Base-by-base conservation (phyloP, 2,888 invertebrate species). In the Tillus elongatus region DNA sequence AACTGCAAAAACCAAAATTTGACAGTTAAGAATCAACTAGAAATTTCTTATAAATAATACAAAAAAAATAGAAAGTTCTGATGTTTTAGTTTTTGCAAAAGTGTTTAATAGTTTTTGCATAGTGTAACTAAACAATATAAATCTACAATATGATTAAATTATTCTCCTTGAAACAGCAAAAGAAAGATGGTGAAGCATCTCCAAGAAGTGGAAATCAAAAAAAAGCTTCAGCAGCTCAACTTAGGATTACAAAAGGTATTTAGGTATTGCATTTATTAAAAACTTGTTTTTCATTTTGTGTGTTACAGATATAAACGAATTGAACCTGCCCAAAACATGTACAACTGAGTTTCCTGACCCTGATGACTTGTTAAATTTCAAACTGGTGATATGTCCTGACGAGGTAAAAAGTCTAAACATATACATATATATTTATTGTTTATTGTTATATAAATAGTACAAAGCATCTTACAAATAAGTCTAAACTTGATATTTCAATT, bases 91-190 rank as follows among this genome's bases (percentile, higher is more conserved):
- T n/a, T n/a, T n/a, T n/a, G n/a, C n/a, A n/a, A n/a, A n/a, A n/a
- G n/a, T n/a, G n/a, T n/a, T n/a, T n/a, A n/a, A n/a, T n/a, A n/a
- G n/a, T n/a, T n/a, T n/a, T n/a, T n/a, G n/a, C n/a, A n/a, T n/a
- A n/a, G n/a, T n/a, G n/a, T 19, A 19, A 19, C n/a, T 19, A 19
- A 19, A 6, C 6, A n/a, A 8, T n/a, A 8, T 19, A n/a, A 19
- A 19, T 8, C 24, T 19, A 19, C 6, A 72, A 62, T 63, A 96
- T 96, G 96, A 93, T 96, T 68, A 95, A 93, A 77, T 77, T 96
- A 71, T 96, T 96, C 77, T 92, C 95, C 53, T 72, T 96, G 64
- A 96, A 96, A 73, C 91, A 96, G 74, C 92, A 95, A 72, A 92
- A 93, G 74, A 95, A 95, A 75, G 93, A 95, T 77, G 93, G 90